Evolutionary conservation across 2,113 vertebrate genomes (phyloP).

Genomic region (Hepsetus odoe): DNA sequence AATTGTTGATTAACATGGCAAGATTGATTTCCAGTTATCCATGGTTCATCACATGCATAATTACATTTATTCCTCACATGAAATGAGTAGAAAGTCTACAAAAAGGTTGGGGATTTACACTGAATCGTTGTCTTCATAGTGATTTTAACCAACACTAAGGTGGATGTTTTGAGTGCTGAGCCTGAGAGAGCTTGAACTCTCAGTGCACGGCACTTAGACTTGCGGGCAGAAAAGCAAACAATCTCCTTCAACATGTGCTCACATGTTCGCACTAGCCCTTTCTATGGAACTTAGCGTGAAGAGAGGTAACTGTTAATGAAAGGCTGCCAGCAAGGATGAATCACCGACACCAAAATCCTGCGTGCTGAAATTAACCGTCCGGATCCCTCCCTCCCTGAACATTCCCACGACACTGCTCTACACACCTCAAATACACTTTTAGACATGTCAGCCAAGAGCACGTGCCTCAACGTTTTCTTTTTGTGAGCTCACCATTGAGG

Average conservation of each 20-base stretch:
- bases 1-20: too few relatives aligned
- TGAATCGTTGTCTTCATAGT: not conserved
- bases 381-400: not conserved
- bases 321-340: slow-evolving; percentile 42
- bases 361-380: not conserved
- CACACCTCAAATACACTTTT: not conserved
- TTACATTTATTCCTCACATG: too few relatives aligned
- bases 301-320: slow-evolving; percentile 32
- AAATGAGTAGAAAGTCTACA: too few relatives aligned
- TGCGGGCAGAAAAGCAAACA: slow-evolving; percentile 16
- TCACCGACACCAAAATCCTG: slow-evolving; percentile 27
- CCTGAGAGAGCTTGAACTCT: slow-evolving; percentile 28
- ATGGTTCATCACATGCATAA: too few relatives aligned
- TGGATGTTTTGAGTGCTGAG: not conserved
- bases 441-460: not conserved
- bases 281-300: slow-evolving; percentile 5
- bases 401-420: slow-evolving; percentile 2
- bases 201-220: not conserved
- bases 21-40: too few relatives aligned
- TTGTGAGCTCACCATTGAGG: not conserved
- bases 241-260: slow-evolving; percentile 29
- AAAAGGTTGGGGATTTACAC: too few relatives aligned
- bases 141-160: not conserved
- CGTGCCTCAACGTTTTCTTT: not conserved
- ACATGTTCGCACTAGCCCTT: slow-evolving; percentile 26